Base-by-base conservation (phyloP, 2,888 invertebrate genomes). In the Lymantria monacha region DNA sequence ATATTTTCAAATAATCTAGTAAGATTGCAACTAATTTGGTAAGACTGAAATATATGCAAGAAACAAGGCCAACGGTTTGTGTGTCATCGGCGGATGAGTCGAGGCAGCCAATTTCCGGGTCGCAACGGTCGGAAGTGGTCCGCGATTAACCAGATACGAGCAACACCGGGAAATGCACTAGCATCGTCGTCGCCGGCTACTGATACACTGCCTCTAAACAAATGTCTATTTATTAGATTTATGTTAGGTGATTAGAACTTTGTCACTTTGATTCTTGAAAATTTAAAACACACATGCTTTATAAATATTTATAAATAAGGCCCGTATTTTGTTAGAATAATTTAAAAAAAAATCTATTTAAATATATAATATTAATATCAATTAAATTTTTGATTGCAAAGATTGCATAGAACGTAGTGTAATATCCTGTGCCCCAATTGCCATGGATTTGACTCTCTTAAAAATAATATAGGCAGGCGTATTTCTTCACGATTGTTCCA, bases 31-130 rank as follows among this genome's bases (percentile, higher is more conserved):
- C n/a, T 58, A 47, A 53, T 47, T 55, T 38, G 42, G 47, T 46
- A 9, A 33, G 50, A 49, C 44, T 48, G 53, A 57, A 66, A 64
- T 59, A 59, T 57, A 48, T 47, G 63, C 59, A 61, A 63, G 70
- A 73, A 70, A 68, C 63, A 61, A 51, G 61, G 53, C 59, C 61
- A 56, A 54, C 52, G 56, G 68, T 45, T 46, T 51, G 48, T 60
- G 57, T 66, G 63, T 65, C 70, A 57, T 44, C 56, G 61, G 64
- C 63, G 69, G 77, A 76, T 73, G 66, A 55, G 57, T 67, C 68
- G 63, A 73, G 73, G 55, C 66, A 72, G 73, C 63, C 78, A 81
- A 81, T 81, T 79, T 81, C 81, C 80, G 76, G 72, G 42, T 51
- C 51, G 61, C 60, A 66, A 61, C 70, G 71, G 70, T 59, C 64